Evolutionary conservation across 2,113 vertebrate genomes (phyloP).

Genomic region (Lamprologus lemairii): DNA sequence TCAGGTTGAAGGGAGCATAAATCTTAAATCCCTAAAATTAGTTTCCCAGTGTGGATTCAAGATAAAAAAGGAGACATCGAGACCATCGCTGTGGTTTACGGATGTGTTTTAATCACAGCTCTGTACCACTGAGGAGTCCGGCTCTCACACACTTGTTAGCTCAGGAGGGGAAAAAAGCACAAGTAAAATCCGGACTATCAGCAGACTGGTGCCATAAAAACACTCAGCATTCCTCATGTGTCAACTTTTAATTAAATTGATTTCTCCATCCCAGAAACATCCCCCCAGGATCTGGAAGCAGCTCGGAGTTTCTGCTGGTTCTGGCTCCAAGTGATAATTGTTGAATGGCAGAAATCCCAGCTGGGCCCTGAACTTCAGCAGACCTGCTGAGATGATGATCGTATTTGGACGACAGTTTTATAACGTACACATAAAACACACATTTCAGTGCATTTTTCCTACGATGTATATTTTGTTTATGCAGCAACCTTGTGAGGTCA

Average conservation of each 20-base stretch:
- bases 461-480: background rate
- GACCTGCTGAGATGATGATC: background rate
- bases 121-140: background rate
- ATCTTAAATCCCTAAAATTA: background rate
- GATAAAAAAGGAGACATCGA: background rate
- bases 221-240: background rate
- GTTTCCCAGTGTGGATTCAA: background rate
- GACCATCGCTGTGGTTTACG: fast-evolving
- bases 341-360: constrained; percentile 2
- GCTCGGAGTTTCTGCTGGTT: background rate
- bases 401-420: background rate
- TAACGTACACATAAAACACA: background rate
- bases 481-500: background rate
- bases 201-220: background rate
- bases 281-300: background rate
- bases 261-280: background rate
- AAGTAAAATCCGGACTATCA: background rate
- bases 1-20: background rate
- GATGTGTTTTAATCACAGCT: background rate
- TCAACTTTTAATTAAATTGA: background rate
- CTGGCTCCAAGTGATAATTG: background rate
- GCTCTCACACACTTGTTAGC: background rate
- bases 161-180: fast-evolving
- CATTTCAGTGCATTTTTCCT: background rate
- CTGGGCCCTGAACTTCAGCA: background rate